A percentile compares a stretch with the other conserved stretches of the same genome.
Evolutionary conservation across 2,797 vertebrate genomes (phyloP).

Genomic region (Acanthurus leucopareius): DNA sequence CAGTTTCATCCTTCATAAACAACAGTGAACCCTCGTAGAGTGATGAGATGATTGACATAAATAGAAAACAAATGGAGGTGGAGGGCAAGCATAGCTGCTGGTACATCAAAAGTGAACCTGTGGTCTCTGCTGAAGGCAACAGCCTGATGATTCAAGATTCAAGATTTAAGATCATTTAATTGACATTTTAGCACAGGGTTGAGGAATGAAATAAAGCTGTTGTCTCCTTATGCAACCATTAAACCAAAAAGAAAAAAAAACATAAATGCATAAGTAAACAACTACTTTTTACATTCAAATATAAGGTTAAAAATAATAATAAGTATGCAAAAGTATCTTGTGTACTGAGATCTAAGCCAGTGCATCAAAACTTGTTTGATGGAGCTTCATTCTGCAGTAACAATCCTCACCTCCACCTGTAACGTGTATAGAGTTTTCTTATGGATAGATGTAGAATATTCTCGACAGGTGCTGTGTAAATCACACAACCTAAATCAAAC

Average conservation of each 20-base stretch:
- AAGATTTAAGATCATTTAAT: too few relatives aligned
- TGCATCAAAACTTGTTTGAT: not conserved
- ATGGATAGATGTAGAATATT: not conserved
- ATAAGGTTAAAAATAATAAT: not conserved
- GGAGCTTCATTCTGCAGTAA: not conserved
- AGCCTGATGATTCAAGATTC: not conserved
- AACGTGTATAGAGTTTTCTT: not conserved
- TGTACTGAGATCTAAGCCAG: not conserved
- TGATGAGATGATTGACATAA: not conserved
- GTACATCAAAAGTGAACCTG: not conserved
- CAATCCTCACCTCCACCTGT: conserved; percentile 1
- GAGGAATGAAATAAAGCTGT: too few relatives aligned
- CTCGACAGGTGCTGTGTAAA: not conserved
- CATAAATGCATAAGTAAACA: too few relatives aligned
- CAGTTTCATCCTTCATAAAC: not conserved
- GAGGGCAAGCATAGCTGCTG: not conserved
- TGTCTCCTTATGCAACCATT: too few relatives aligned
- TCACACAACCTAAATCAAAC: not conserved
- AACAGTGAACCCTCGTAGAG: not conserved
- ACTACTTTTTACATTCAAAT: too few relatives aligned
- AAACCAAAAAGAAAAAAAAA: too few relatives aligned
- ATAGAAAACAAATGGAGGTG: not conserved
- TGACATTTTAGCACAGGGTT: too few relatives aligned
- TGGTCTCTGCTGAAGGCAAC: not conserved
- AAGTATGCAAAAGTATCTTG: conserved; percentile 5